Evolutionary conservation across 2,888 invertebrate species (phyloP).

Genomic region (Cryptus viduatorius): DNA sequence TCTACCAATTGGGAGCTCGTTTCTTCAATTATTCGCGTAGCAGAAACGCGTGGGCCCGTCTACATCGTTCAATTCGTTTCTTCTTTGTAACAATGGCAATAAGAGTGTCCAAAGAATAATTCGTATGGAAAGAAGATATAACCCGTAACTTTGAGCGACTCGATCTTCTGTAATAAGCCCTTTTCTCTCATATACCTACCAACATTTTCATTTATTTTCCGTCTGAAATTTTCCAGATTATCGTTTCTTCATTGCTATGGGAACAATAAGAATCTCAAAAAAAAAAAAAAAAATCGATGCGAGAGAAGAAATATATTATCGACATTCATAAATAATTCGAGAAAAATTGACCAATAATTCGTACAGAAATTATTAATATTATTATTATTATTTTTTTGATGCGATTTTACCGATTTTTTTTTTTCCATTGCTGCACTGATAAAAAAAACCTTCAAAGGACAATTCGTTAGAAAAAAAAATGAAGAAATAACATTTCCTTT

Average conservation of each 20-base stretch:
- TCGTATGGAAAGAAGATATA: neutral
- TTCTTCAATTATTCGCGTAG: constrained; percentile 59
- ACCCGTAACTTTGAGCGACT: neutral
- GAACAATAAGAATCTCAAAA: no score
- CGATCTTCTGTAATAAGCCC: neutral
- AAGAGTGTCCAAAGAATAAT: neutral
- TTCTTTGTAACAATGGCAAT: neutral
- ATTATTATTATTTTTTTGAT: no score
- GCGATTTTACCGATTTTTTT: neutral
- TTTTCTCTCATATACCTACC: neutral
- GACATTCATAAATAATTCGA: no score
- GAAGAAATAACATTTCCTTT: no score
- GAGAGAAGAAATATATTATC: no score
- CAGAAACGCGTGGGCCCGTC: constrained; percentile 57
- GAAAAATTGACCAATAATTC: no score
- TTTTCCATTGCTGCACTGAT: constrained; percentile 7
- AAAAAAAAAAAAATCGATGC: no score
- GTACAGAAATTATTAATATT: no score
- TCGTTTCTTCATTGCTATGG: no score
- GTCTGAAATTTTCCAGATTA: no score
- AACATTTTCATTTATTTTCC: no score
- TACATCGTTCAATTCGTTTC: constrained; percentile 51
- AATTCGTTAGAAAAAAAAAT: neutral
- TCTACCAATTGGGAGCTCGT: constrained; percentile 61
- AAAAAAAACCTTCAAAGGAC: neutral